A percentile compares a stretch with the other conserved stretches of the same genome.
These are phyloP conservation scores for Drosophila pectinifera DNA, from an alignment of 1,140 invertebrate species.

Conservation along the genomic window DNA sequence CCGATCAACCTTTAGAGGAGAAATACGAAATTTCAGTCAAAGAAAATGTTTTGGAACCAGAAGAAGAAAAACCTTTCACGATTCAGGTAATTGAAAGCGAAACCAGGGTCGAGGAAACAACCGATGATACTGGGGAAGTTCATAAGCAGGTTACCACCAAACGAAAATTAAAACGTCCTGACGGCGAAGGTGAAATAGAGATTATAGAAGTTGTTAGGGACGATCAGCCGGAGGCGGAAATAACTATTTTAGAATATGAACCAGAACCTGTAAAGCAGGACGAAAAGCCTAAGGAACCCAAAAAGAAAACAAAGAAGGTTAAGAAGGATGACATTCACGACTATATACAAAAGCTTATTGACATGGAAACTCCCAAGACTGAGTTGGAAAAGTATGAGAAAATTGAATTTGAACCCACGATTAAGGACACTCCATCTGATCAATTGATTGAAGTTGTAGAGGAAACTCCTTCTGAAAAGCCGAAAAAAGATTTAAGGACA, in stretches of 20 bases:
- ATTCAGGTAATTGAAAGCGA: constrained; percentile 72
- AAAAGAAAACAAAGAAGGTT: constrained; percentile 73
- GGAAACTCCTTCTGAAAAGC: constrained; percentile 41
- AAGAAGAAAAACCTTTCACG: constrained; percentile 40
- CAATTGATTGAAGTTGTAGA: constrained; percentile 27
- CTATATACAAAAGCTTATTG: constrained; percentile 75
- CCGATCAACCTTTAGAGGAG: constrained; percentile 16
- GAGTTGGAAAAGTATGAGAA: constrained; percentile 83
- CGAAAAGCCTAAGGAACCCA: constrained; percentile 69
- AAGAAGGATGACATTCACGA: constrained; percentile 78
- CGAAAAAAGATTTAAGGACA: constrained; percentile 58
- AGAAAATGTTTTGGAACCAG: constrained; percentile 44
- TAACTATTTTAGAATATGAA: constrained; percentile 74
- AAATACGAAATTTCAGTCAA: constrained; percentile 50
- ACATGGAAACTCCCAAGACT: constrained; percentile 80
- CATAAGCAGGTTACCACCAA: constrained; percentile 85
- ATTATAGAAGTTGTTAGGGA: constrained; percentile 84
- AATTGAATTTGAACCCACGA: constrained; percentile 68
- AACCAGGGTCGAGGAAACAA: constrained; percentile 70
- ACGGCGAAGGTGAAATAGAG: constrained; percentile 82
- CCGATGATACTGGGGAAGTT: constrained; percentile 67
- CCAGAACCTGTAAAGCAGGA: constrained; percentile 51
- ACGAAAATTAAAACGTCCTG: constrained; percentile 81
- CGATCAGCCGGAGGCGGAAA: constrained; percentile 81
- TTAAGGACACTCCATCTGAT: constrained; percentile 71